Conservation (phyloP, 2,797 vertebrate species). For the Sebastes minor region DNA sequence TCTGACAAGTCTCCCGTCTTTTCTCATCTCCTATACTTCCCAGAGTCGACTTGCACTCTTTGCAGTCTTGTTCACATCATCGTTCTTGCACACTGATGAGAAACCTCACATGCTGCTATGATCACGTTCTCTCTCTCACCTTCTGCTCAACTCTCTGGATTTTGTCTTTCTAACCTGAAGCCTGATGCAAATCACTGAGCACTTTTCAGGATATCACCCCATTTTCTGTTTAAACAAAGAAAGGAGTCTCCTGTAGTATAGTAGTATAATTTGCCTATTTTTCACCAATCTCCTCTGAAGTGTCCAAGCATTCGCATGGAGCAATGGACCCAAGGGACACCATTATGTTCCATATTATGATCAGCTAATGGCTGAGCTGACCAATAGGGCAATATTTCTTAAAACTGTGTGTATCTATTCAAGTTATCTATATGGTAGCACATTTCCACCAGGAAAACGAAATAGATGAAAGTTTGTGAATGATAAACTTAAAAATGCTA, state of each 20-base stretch:
- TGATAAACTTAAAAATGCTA: background rate
- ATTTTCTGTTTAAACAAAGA: background rate
- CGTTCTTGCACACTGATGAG: background rate
- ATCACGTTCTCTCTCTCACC: background rate
- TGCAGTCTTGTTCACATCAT: background rate
- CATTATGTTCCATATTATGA: background rate
- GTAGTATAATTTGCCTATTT: background rate
- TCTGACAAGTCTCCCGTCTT: background rate
- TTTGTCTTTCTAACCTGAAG: background rate
- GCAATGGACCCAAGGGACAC: background rate
- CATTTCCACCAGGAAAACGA: background rate
- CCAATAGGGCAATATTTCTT: background rate
- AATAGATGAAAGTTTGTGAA: background rate
- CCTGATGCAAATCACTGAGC: background rate
- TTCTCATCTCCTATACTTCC: background rate
- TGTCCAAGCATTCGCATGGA: background rate
- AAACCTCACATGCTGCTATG: conserved; percentile 17
- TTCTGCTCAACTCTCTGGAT: background rate
- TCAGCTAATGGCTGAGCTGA: background rate
- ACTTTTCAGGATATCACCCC: background rate
- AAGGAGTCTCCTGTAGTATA: background rate
- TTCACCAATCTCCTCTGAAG: background rate
- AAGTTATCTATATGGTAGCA: background rate
- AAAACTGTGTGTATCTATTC: background rate
- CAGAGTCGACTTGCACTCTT: background rate